A percentile compares a stretch with the other conserved stretches of the same genome.
Evolutionary conservation across 2,797 vertebrate species (phyloP).

Genomic region (Cephalopachus bancanus): DNA sequence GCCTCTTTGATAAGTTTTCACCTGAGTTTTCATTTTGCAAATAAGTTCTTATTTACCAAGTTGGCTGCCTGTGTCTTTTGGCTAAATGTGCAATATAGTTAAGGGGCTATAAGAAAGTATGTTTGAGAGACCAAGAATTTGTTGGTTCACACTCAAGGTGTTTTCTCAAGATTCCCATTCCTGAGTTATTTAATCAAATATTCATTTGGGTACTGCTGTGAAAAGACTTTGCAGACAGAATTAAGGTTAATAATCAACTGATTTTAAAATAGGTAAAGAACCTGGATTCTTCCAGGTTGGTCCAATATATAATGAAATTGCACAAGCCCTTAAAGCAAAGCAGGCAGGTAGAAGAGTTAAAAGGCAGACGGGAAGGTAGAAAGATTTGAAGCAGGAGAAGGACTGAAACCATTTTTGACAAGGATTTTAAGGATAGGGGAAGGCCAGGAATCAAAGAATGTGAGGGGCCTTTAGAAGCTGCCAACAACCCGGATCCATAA

Average conservation of each 20-base stretch:
- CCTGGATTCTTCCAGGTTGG: not conserved
- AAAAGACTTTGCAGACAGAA: not conserved
- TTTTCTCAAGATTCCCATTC: not conserved
- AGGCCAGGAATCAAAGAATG: not conserved
- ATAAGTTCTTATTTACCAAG: not conserved
- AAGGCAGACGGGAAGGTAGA: not conserved
- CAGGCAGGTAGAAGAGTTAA: not conserved
- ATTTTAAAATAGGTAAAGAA: not conserved
- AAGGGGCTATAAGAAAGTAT: not conserved
- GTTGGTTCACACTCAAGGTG: not conserved
- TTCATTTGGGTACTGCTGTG: not conserved
- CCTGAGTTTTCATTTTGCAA: constrained; percentile 17
- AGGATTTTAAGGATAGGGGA: not conserved
- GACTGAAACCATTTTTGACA: not conserved
- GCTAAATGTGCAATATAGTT: not conserved
- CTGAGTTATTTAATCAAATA: not conserved
- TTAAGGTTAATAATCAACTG: not conserved
- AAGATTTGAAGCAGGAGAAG: not conserved
- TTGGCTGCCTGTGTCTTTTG: not conserved
- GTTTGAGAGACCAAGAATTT: not conserved
- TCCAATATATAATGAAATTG: not conserved
- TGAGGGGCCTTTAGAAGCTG: not conserved
- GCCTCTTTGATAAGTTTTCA: not conserved
- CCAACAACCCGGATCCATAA: not conserved
- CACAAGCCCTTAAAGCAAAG: not conserved